A percentile compares a stretch with the other conserved stretches of the same genome.
phyloP scores from a whole-genome alignment of 2,888 invertebrate species.

The Sisyra terminalis region DNA sequence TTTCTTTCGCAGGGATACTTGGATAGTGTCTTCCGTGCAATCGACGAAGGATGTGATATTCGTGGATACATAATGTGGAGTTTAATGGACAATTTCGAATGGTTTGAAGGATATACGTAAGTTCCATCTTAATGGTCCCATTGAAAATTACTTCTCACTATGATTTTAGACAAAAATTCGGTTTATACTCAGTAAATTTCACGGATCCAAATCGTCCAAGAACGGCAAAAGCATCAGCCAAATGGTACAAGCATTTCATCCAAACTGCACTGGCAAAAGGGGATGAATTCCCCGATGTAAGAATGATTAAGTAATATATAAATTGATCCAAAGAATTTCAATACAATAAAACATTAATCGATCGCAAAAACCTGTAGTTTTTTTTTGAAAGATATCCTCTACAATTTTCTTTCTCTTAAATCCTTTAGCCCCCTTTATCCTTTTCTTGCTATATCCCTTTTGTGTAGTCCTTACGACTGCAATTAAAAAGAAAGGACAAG shows the following conservation, averaged over 20 bases:
- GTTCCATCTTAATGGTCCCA: no score
- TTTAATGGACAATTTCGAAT: conserved; percentile 68
- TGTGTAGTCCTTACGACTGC: no score
- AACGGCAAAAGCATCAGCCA: neutral
- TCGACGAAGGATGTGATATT: conserved; percentile 40
- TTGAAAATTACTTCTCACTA: neutral
- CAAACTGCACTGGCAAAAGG: neutral
- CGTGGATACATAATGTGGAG: conserved; percentile 61
- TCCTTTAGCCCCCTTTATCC: no score
- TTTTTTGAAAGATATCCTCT: no score
- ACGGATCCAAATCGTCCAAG: conserved; percentile 4
- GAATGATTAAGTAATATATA: no score
- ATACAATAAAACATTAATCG: no score
- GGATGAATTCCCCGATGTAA: no score
- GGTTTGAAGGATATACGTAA: conserved; percentile 58
- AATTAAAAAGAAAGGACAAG: no score
- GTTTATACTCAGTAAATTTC: conserved; percentile 6
- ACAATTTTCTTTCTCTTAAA: no score
- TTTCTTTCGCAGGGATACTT: neutral
- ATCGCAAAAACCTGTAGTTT: no score
- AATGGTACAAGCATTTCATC: conserved; percentile 1
- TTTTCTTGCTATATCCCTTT: no score
- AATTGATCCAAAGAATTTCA: no score
- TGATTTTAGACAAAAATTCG: conserved; percentile 4
- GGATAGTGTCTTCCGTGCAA: conserved; percentile 21